Conservation (phyloP, 2,888 invertebrate species). For the Poecilus cupreus region DNA sequence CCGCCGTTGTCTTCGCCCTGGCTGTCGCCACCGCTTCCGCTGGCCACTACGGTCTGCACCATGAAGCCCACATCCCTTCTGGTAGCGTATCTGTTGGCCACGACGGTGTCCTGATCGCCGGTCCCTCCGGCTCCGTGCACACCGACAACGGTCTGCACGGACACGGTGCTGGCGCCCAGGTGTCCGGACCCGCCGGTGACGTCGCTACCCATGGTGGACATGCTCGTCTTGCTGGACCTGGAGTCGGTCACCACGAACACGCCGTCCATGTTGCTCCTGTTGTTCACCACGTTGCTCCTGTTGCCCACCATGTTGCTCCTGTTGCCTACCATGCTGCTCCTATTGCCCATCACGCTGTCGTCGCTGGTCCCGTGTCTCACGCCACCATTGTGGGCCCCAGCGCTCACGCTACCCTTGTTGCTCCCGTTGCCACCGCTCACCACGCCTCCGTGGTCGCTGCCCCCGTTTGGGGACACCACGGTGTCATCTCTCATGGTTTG, state of each 20-base stretch:
- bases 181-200: slow-evolving; percentile 48
- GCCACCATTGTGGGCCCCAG: slow-evolving; percentile 22
- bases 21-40: slow-evolving; percentile 45
- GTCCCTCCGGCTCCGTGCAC: slow-evolving; percentile 58
- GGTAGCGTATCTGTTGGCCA: slow-evolving; percentile 35
- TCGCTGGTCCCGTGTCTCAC: background rate
- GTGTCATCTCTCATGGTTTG: slow-evolving; percentile 59
- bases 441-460: slow-evolving; percentile 20
- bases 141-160: slow-evolving; percentile 50
- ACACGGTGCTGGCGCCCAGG: slow-evolving; percentile 43
- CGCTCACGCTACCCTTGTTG: slow-evolving; percentile 16
- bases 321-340: background rate
- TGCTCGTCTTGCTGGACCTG: slow-evolving; percentile 47
- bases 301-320: background rate
- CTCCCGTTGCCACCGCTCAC: background rate
- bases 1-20: slow-evolving; percentile 40
- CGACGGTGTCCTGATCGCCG: slow-evolving; percentile 62
- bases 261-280: background rate
- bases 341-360: background rate
- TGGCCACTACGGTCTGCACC: slow-evolving; percentile 27
- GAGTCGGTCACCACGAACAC: slow-evolving; percentile 21
- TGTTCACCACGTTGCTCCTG: background rate
- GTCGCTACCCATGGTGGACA: slow-evolving; percentile 50
- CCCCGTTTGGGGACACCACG: slow-evolving; percentile 34
- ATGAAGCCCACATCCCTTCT: slow-evolving; percentile 45